These are phyloP conservation scores for Montipora foliosa DNA, from an alignment of 64 coral and sea anemone genomes.

Conservation along the genomic window DNA sequence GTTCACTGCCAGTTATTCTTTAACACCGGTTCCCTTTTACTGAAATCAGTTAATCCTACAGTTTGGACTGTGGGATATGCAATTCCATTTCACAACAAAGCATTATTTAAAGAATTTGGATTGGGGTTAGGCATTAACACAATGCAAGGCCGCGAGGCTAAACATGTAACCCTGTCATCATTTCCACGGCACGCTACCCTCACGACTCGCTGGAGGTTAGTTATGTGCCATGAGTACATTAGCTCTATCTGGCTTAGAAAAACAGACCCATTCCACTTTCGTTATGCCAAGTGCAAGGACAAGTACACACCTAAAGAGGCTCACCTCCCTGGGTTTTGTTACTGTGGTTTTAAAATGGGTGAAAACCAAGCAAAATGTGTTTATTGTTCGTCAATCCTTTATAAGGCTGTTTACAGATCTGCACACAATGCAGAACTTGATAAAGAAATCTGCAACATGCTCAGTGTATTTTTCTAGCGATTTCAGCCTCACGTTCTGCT, in stretches of 20 bases:
- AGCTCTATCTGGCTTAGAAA: no score
- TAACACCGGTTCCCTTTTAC: slow-evolving; percentile 32
- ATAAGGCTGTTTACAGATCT: slow-evolving; percentile 5
- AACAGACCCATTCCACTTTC: slow-evolving; percentile 10
- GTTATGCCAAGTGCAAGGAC: slow-evolving; percentile 52
- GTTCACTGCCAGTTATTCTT: slow-evolving; percentile 33
- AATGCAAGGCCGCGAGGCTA: slow-evolving; percentile 41
- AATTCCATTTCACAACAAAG: slow-evolving; percentile 49
- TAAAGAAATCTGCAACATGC: slow-evolving; percentile 30
- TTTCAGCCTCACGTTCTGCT: no score
- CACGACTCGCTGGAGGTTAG: no score
- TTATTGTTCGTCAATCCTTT: slow-evolving; percentile 13
- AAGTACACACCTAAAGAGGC: slow-evolving; percentile 42
- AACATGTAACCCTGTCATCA: slow-evolving; percentile 22
- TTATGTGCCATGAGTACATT: no score
- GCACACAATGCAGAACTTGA: slow-evolving; percentile 16
- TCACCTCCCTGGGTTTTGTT: slow-evolving; percentile 1
- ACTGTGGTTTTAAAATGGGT: no score
- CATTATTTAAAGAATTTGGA: slow-evolving; percentile 22
- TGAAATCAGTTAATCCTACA: slow-evolving; percentile 56
- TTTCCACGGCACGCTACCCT: no score
- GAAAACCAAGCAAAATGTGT: no score
- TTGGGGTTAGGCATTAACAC: slow-evolving; percentile 46
- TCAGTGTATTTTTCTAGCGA: no score
- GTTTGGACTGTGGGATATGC: slow-evolving; percentile 74